These are phyloP conservation scores for Xiphophorus maculatus DNA, from an alignment of 2,113 vertebrate genomes.

Conservation along the genomic window DNA sequence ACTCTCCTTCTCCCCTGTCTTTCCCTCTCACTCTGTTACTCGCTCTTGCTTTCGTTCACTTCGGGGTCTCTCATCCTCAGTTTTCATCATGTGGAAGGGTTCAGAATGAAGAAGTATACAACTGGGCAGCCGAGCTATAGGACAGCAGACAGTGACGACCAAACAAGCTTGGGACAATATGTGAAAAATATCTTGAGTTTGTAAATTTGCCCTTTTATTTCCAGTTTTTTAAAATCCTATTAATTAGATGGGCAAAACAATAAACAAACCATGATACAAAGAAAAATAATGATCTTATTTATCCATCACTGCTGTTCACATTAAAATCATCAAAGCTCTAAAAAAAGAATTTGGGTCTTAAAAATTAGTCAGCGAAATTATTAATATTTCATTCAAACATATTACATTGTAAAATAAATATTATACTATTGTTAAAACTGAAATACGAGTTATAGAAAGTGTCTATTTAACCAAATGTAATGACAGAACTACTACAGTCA, in stretches of 20 bases:
- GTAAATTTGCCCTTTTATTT: constrained; percentile 19
- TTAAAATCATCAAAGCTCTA: neutral
- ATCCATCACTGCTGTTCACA: neutral
- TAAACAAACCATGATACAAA: neutral
- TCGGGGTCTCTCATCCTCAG: constrained; percentile 32
- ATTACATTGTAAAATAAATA: no score
- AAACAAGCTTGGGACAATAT: constrained; percentile 23
- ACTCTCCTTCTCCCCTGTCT: constrained; percentile 55
- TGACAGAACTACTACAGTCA: neutral
- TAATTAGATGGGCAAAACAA: neutral
- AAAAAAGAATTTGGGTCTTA: no score
- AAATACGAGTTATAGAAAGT: neutral
- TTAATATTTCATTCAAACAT: no score
- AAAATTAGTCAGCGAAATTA: no score
- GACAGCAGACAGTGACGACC: constrained; percentile 11
- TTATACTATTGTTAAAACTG: neutral
- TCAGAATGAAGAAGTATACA: constrained; percentile 41
- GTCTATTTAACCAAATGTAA: neutral
- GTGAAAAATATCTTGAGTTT: neutral
- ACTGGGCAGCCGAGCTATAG: constrained; percentile 18
- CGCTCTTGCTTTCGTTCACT: constrained; percentile 37
- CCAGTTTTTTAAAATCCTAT: neutral
- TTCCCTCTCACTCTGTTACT: constrained; percentile 57
- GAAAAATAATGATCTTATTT: neutral
- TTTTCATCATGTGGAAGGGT: constrained; percentile 44